phyloP scores from a whole-genome alignment of 2,113 vertebrate species.

The Silurus asotus region DNA sequence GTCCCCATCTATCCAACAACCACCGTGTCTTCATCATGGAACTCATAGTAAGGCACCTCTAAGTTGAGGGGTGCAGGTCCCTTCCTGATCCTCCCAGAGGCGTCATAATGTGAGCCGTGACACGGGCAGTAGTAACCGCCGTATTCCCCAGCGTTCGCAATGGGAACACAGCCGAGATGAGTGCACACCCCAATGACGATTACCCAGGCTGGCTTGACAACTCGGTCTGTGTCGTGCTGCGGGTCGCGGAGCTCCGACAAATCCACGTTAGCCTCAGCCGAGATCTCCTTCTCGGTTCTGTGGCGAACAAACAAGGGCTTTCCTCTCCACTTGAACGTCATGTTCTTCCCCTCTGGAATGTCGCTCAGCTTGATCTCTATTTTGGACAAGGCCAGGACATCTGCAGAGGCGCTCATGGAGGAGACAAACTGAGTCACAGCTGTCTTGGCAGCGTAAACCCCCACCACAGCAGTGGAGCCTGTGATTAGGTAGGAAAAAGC shows the following conservation, averaged over 20 bases:
- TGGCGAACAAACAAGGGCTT: constrained; percentile 90
- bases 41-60: constrained; percentile 87
- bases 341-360: constrained; percentile 90
- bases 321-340: constrained; percentile 91
- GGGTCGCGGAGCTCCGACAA: constrained; percentile 82
- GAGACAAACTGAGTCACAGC: constrained; percentile 83
- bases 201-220: constrained; percentile 80
- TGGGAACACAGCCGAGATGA: constrained; percentile 89
- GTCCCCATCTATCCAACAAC: constrained; percentile 71
- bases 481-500: constrained; percentile 87
- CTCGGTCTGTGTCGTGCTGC: constrained; percentile 78
- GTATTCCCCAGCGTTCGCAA: constrained; percentile 87
- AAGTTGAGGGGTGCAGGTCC: constrained; percentile 89
- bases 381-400: constrained; percentile 88
- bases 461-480: constrained; percentile 71
- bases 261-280: constrained; percentile 76
- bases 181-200: constrained; percentile 85
- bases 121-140: constrained; percentile 93
- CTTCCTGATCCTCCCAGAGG: constrained; percentile 88
- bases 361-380: constrained; percentile 86
- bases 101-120: constrained; percentile 93
- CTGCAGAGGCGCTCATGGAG: constrained; percentile 88
- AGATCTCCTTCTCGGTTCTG: constrained; percentile 83
- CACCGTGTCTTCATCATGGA: constrained; percentile 77
- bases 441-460: constrained; percentile 85